A percentile compares a stretch with the other conserved stretches of the same genome.
Conservation (phyloP, 2,888 invertebrate species). For the Tenthredo distinguenda region DNA sequence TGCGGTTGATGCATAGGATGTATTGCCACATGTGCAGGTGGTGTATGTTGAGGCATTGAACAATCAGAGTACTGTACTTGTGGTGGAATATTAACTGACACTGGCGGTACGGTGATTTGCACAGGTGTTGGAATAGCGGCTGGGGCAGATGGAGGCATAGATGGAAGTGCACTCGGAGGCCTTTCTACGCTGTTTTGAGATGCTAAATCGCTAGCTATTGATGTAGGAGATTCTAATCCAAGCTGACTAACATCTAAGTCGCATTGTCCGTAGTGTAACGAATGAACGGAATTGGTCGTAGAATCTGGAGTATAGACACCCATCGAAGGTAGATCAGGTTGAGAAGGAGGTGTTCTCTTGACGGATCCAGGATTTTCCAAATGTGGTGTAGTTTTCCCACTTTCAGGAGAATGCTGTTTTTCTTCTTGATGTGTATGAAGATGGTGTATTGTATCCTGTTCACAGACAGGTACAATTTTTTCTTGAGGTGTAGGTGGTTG, state of each 20-base stretch:
- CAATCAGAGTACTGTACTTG: conserved; percentile 83
- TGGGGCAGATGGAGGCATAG: conserved; percentile 70
- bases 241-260: conserved; percentile 92
- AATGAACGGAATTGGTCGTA: conserved; percentile 90
- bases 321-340: conserved; percentile 87
- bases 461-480: conserved; percentile 59
- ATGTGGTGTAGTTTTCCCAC: conserved; percentile 78
- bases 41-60: conserved; percentile 86
- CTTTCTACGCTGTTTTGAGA: conserved; percentile 86
- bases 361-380: conserved; percentile 77
- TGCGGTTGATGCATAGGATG: conserved; percentile 76
- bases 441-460: conserved; percentile 61
- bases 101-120: conserved; percentile 65
- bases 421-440: conserved; percentile 70
- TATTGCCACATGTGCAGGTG: conserved; percentile 74
- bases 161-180: conserved; percentile 81
- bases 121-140: conserved; percentile 67
- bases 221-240: conserved; percentile 93
- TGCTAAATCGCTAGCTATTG: conserved; percentile 92
- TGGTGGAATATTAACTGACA: conserved; percentile 68
- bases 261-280: conserved; percentile 89
- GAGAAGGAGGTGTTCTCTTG: conserved; percentile 79
- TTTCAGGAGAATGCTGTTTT: conserved; percentile 75
- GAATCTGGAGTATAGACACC: conserved; percentile 93
- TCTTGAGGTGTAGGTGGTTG: conserved; percentile 66